These are phyloP conservation scores for Momotus momota DNA, from an alignment of 2,797 vertebrate genomes.

Conservation along the genomic window DNA sequence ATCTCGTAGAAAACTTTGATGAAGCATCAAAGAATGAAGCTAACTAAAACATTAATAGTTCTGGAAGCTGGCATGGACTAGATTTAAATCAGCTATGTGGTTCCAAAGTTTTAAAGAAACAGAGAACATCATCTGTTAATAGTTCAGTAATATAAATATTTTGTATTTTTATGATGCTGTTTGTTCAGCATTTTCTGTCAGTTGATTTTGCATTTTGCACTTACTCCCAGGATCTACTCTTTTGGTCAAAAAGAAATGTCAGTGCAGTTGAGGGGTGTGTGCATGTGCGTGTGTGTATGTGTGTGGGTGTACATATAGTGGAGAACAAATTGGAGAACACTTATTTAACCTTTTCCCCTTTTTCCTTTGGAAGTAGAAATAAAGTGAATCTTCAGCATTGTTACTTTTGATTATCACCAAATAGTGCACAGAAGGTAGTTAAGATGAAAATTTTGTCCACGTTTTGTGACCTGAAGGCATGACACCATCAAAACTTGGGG, in stretches of 20 bases:
- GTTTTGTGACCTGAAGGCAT: conserved; percentile 55
- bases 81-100: conserved; percentile 85
- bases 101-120: conserved; percentile 86
- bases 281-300: conserved; percentile 70
- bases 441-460: not conserved
- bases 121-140: conserved; percentile 84
- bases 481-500: conserved; percentile 53
- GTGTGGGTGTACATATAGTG: conserved; percentile 78
- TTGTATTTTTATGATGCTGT: conserved; percentile 89
- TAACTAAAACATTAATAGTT: conserved; percentile 83
- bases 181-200: conserved; percentile 85
- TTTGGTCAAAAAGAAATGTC: conserved; percentile 81
- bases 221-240: conserved; percentile 82
- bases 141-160: conserved; percentile 90
- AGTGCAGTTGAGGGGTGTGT: conserved; percentile 77
- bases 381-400: conserved; percentile 76
- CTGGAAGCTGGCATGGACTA: conserved; percentile 86
- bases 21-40: conserved; percentile 97
- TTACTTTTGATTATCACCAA: conserved; percentile 81
- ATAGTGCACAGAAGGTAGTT: conserved; percentile 62
- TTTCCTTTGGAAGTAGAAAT: conserved; percentile 78
- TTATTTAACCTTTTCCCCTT: conserved; percentile 80
- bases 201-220: conserved; percentile 90
- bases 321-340: conserved; percentile 83
- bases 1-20: conserved; percentile 98